Conservation (phyloP, 2,113 vertebrate species). For the Otus sunia region DNA sequence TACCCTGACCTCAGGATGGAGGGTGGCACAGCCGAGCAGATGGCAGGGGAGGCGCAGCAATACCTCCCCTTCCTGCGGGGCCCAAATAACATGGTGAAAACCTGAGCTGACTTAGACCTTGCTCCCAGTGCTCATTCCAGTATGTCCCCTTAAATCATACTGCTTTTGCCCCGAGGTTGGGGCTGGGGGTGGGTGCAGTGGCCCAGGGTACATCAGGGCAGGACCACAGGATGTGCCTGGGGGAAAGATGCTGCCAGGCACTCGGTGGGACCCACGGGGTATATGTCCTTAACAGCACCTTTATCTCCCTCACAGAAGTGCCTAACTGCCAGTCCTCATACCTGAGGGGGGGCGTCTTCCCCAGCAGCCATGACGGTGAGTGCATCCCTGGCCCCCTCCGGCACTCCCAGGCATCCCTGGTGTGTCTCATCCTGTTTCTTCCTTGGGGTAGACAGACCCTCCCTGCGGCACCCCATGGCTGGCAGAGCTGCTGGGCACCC, state of each 20-base stretch:
- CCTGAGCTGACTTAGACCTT: neutral
- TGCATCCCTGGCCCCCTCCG: neutral
- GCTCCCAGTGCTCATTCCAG: neutral
- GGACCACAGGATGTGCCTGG: rapidly evolving
- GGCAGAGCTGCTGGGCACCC: neutral
- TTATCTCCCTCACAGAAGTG: constrained; percentile 85
- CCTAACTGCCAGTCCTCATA: constrained; percentile 95
- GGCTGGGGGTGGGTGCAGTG: neutral
- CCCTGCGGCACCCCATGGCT: rapidly evolving
- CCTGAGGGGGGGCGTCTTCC: constrained; percentile 86
- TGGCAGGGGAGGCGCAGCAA: neutral
- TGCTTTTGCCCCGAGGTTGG: rapidly evolving
- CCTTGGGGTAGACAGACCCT: neutral
- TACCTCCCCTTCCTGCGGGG: neutral
- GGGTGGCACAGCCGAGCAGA: constrained; percentile 21
- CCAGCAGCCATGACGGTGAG: constrained; percentile 88
- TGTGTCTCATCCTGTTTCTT: neutral
- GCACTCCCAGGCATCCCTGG: rapidly evolving
- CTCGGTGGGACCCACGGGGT: rapidly evolving
- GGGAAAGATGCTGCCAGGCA: neutral
- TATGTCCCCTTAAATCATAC: rapidly evolving
- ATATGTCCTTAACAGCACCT: rapidly evolving
- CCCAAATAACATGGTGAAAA: neutral
- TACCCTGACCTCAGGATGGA: constrained; percentile 45
- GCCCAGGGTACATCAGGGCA: rapidly evolving